Conservation (phyloP, 1,140 invertebrate species). For the Streblospio benedicti region DNA sequence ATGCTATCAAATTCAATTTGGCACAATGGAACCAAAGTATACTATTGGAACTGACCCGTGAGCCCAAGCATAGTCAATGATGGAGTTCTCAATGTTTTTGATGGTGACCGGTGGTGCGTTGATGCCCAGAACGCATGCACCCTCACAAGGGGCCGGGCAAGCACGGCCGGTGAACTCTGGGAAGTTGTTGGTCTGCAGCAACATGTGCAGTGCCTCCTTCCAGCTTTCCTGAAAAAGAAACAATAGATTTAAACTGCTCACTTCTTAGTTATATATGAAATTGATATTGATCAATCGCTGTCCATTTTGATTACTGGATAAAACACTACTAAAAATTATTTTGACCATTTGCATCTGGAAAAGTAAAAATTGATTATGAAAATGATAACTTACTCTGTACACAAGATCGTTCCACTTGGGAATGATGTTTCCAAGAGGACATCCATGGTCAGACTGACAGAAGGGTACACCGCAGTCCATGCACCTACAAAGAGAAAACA, state of each 20-base stretch:
- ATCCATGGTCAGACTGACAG: slow-evolving; percentile 93
- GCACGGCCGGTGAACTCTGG: slow-evolving; percentile 98
- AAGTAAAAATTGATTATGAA: too few species aligned
- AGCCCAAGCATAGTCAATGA: slow-evolving; percentile 97
- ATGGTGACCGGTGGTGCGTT: slow-evolving; percentile 94
- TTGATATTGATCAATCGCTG: neutral
- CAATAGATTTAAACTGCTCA: neutral
- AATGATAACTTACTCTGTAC: slow-evolving; percentile 62
- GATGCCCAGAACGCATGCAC: slow-evolving; percentile 92
- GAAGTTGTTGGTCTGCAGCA: slow-evolving; percentile 98
- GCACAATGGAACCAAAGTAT: too few species aligned
- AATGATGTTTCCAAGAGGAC: slow-evolving; percentile 96
- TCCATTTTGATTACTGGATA: too few species aligned
- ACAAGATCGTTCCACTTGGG: slow-evolving; percentile 98
- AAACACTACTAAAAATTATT: too few species aligned
- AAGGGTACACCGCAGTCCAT: slow-evolving; percentile 99
- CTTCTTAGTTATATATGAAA: neutral
- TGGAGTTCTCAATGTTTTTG: slow-evolving; percentile 97
- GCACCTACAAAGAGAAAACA: slow-evolving; percentile 53
- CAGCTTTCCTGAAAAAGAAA: slow-evolving; percentile 63
- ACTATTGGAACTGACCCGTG: too few species aligned
- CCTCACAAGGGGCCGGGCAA: slow-evolving; percentile 97
- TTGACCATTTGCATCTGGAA: too few species aligned
- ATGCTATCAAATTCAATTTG: too few species aligned
- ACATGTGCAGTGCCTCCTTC: slow-evolving; percentile 88